Conservation (phyloP, 2,113 vertebrate genomes). For the Arizona elegans region DNA sequence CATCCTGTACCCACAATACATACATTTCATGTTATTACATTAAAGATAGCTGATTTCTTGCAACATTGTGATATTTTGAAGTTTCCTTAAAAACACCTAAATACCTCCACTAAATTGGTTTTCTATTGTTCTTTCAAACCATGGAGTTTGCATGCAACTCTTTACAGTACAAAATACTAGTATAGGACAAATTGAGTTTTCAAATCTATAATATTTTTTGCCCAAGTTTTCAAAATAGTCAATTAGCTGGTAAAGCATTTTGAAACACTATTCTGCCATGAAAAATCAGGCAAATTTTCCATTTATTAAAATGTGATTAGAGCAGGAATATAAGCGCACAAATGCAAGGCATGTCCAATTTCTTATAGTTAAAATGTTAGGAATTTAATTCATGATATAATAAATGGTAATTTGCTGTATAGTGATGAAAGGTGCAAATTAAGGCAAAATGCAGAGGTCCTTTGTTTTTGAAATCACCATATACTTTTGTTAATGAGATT, state of each 20-base stretch:
- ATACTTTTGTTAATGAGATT: constrained; percentile 1
- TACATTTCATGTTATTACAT: constrained; percentile 27
- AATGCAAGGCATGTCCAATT: constrained; percentile 20
- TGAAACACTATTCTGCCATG: not conserved
- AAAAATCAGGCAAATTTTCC: constrained; percentile 24
- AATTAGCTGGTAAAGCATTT: constrained; percentile 34
- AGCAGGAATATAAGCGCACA: not conserved
- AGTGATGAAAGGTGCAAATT: constrained; percentile 36
- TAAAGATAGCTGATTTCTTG: constrained; percentile 15
- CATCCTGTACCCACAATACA: constrained; percentile 9
- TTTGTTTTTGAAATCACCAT: constrained; percentile 27
- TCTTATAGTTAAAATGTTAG: constrained; percentile 31
- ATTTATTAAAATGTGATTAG: constrained; percentile 13
- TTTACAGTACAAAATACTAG: constrained; percentile 18
- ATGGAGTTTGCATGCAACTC: not conserved
- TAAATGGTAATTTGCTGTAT: constrained; percentile 39
- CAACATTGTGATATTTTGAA: not conserved
- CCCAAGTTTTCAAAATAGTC: not conserved
- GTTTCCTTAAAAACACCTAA: not conserved
- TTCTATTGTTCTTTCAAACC: constrained; percentile 33
- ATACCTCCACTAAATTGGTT: constrained; percentile 1
- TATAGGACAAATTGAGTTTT: constrained; percentile 12
- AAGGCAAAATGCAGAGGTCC: constrained; percentile 33
- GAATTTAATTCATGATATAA: constrained; percentile 33
- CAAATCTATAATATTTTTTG: constrained; percentile 20